These are phyloP conservation scores for Leptothorax acervorum DNA, from an alignment of 2,888 invertebrate species.

Conservation along the genomic window DNA sequence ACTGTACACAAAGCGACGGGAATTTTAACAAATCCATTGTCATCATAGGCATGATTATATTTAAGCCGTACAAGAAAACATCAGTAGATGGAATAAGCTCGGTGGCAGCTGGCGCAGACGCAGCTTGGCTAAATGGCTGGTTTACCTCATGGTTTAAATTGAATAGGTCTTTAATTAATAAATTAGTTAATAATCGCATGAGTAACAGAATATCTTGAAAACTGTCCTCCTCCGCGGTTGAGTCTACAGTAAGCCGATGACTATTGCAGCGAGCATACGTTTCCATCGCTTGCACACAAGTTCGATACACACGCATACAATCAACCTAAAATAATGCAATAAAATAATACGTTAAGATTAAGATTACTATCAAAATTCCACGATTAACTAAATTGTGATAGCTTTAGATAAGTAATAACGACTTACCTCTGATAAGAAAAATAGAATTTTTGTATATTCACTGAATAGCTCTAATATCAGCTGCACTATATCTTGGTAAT, in stretches of 20 bases:
- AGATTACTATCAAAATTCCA: constrained; percentile 8
- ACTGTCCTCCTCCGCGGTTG: constrained; percentile 91
- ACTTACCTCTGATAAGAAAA: constrained; percentile 86
- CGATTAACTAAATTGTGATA: background rate
- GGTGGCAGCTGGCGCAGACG: background rate
- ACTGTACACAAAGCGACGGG: constrained; percentile 89
- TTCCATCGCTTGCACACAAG: constrained; percentile 90
- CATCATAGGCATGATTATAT: constrained; percentile 91
- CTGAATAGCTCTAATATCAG: constrained; percentile 91
- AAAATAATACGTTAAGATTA: constrained; percentile 10
- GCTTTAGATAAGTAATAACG: background rate
- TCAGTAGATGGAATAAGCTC: constrained; percentile 85
- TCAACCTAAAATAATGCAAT: constrained; percentile 85
- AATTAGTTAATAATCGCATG: constrained; percentile 91
- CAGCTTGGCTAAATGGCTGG: background rate
- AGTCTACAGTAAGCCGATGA: constrained; percentile 88
- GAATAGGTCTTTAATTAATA: constrained; percentile 87
- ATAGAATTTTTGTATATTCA: constrained; percentile 91
- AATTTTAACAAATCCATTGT: constrained; percentile 90
- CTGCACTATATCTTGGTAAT: constrained; percentile 92
- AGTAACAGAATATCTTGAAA: constrained; percentile 92
- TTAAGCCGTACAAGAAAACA: constrained; percentile 90
- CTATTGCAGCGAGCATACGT: constrained; percentile 90
- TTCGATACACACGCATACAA: constrained; percentile 89
- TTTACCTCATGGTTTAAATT: constrained; percentile 83